These are phyloP conservation scores for Apis laboriosa DNA, from an alignment of 1,140 invertebrate genomes.

Conservation along the genomic window DNA sequence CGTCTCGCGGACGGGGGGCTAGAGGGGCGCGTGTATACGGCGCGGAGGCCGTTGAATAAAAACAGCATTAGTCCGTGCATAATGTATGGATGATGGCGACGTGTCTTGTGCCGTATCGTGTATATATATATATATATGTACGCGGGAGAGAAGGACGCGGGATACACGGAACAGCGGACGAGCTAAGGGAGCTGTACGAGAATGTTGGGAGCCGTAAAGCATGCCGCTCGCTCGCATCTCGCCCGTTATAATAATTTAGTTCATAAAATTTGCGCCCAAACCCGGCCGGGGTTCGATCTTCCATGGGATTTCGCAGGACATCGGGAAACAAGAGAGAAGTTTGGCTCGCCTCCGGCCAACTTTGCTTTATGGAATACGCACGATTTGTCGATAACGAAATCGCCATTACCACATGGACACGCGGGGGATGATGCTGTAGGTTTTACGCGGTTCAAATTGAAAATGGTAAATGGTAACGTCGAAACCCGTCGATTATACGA, in stretches of 20 bases:
- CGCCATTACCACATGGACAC: too few relatives aligned
- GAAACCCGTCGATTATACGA: too few relatives aligned
- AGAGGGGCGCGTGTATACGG: slow-evolving; percentile 43
- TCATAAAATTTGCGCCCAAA: slow-evolving; percentile 68
- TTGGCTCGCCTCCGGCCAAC: slow-evolving; percentile 28
- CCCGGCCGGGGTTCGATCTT: slow-evolving; percentile 5
- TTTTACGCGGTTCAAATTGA: too few relatives aligned
- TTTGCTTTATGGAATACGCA: slow-evolving; percentile 27
- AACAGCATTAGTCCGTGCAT: slow-evolving; percentile 79
- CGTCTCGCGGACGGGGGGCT: slow-evolving; percentile 64
- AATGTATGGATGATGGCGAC: slow-evolving; percentile 76
- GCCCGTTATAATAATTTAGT: slow-evolving; percentile 74
- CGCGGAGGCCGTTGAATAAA: slow-evolving; percentile 74
- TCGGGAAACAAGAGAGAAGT: slow-evolving; percentile 13
- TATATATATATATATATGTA: neutral
- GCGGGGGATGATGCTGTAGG: too few relatives aligned
- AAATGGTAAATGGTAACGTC: too few relatives aligned
- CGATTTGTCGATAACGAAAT: slow-evolving; percentile 15
- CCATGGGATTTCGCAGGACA: slow-evolving; percentile 39
- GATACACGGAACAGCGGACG: slow-evolving; percentile 51
- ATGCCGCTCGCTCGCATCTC: slow-evolving; percentile 54
- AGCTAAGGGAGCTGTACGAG: slow-evolving; percentile 69
- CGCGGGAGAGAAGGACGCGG: slow-evolving; percentile 19
- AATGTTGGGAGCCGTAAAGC: slow-evolving; percentile 73
- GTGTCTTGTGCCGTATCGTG: slow-evolving; percentile 53